phyloP scores from a whole-genome alignment of 2,888 invertebrate genomes.

The Allolobophora icterica region DNA sequence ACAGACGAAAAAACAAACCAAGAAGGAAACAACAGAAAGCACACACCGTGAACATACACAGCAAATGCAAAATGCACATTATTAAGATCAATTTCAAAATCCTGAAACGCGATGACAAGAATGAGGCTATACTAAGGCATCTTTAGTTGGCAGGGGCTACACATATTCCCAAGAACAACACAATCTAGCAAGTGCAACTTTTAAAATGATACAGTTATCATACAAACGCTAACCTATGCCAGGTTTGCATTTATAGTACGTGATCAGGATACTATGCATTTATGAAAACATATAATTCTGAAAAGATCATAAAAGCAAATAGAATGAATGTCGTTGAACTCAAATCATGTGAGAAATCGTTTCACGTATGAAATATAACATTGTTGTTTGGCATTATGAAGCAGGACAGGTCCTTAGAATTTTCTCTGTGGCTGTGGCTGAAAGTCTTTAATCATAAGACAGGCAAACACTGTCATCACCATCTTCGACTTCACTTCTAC shows the following conservation, averaged over 20 bases:
- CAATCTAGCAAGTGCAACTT: not conserved
- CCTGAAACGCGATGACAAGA: not conserved
- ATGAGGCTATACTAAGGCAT: slow-evolving; percentile 2
- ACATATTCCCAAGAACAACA: not conserved
- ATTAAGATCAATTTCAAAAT: not conserved
- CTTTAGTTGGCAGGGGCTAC: not conserved
- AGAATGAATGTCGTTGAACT: slow-evolving; percentile 7
- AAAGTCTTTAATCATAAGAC: slow-evolving; percentile 91
- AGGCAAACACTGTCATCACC: slow-evolving; percentile 99
- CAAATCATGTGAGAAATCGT: not conserved
- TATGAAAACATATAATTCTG: not conserved
- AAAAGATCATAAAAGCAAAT: not conserved
- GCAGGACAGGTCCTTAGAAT: not conserved
- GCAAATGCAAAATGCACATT: not conserved
- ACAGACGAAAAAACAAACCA: not conserved
- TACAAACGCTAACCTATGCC: no score
- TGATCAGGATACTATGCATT: not conserved
- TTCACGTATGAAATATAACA: not conserved
- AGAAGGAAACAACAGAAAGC: not conserved
- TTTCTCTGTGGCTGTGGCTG: slow-evolving; percentile 40
- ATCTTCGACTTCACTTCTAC: slow-evolving; percentile 97
- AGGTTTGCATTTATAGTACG: not conserved
- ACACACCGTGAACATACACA: not conserved
- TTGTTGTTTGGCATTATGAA: not conserved
- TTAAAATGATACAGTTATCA: not conserved